A percentile compares a stretch with the other conserved stretches of the same genome.
These are phyloP conservation scores for Cerceris rybyensis DNA, from an alignment of 2,888 invertebrate species.

Conservation along the genomic window DNA sequence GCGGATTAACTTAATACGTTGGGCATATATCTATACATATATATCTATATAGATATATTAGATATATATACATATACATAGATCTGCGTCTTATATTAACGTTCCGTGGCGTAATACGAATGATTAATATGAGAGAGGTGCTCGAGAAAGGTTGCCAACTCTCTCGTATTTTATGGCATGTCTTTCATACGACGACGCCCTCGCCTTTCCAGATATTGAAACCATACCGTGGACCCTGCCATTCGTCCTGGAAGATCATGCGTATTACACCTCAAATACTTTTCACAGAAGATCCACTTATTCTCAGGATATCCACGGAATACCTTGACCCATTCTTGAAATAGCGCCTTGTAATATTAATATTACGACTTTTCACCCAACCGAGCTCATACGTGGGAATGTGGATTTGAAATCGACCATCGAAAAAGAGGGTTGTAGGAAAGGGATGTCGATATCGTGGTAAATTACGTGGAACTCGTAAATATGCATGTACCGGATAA, in stretches of 20 bases:
- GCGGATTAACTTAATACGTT: constrained; percentile 41
- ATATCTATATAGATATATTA: too few relatives aligned
- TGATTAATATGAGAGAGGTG: constrained; percentile 31
- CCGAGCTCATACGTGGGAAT: too few relatives aligned
- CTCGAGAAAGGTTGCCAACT: neutral
- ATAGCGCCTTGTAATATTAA: constrained; percentile 29
- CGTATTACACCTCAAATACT: neutral
- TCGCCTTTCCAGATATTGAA: constrained; percentile 29
- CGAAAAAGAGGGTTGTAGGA: too few relatives aligned
- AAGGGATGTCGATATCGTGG: too few relatives aligned
- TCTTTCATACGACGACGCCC: constrained; percentile 39
- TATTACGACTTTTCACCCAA: constrained; percentile 19
- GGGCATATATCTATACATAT: neutral
- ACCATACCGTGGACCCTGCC: constrained; percentile 13
- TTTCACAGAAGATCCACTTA: neutral
- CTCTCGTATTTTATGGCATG: constrained; percentile 40
- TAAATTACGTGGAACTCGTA: too few relatives aligned
- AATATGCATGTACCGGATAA: too few relatives aligned
- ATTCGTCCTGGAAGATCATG: neutral
- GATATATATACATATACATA: too few relatives aligned
- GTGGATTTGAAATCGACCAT: too few relatives aligned
- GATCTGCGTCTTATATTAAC: constrained; percentile 21
- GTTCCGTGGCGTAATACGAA: constrained; percentile 22
- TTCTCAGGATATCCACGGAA: neutral
- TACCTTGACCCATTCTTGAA: neutral